Evolutionary conservation across 2,888 invertebrate species (phyloP).

Genomic region (Protophormia terraenovae): DNA sequence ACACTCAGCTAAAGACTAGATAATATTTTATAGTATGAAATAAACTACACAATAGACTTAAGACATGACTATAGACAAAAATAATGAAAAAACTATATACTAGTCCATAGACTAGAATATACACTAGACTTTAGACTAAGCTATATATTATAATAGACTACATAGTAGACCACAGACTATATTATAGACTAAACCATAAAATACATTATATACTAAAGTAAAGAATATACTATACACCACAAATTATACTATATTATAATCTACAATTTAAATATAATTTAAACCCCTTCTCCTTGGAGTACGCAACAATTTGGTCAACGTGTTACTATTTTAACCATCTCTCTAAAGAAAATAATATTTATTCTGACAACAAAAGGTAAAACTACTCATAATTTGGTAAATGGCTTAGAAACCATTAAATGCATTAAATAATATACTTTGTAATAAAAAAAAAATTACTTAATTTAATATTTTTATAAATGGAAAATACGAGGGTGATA

Average conservation of each 20-base stretch:
- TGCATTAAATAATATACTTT: slow-evolving; percentile 14
- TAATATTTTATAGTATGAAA: too few relatives aligned
- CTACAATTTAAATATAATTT: not conserved
- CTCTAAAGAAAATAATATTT: not conserved
- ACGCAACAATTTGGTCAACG: slow-evolving; percentile 18
- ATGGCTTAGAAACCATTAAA: slow-evolving; percentile 43
- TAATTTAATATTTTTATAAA: not conserved
- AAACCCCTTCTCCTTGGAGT: not conserved
- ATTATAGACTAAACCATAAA: too few relatives aligned
- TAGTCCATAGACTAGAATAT: too few relatives aligned
- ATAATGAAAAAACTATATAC: too few relatives aligned
- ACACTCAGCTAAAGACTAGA: too few relatives aligned
- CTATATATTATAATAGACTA: too few relatives aligned
- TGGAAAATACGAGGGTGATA: not conserved
- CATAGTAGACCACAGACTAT: too few relatives aligned
- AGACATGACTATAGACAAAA: too few relatives aligned
- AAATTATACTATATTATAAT: too few relatives aligned
- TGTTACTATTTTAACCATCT: slow-evolving; percentile 15
- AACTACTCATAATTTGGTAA: slow-evolving; percentile 9
- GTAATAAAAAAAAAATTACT: not conserved
- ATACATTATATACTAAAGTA: too few relatives aligned
- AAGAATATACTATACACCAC: not conserved
- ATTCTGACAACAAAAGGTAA: slow-evolving; percentile 20
- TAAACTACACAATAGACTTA: too few relatives aligned
- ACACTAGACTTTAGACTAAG: too few relatives aligned